Base-by-base conservation (phyloP, 2,888 invertebrate species). In the Papilio demoleus region DNA sequence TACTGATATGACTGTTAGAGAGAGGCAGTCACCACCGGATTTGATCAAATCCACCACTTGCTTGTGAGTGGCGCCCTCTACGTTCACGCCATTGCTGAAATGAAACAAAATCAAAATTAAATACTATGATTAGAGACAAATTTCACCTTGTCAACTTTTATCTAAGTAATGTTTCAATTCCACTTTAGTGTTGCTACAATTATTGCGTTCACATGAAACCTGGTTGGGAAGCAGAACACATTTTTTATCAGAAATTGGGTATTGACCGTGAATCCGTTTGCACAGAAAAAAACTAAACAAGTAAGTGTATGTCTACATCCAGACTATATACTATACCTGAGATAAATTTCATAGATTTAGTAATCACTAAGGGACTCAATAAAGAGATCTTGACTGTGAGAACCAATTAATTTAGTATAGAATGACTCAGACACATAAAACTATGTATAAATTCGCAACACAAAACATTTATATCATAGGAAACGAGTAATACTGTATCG, bases 11-110 rank as follows among this genome's bases (percentile, higher is more conserved):
- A 99, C 99, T 70, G 99, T 98, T 67, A 99, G 94, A 27, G 97
- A 98, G 74, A 99, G 94, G 74, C 97, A 97, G 90, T 99, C 99
- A 19, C 99, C 99, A 2, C 99, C 99, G 14, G 99, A 99, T 88
- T 99, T 99, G 81, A 99, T 99, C 77, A 99, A 94, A 92, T 99
- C 99, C 56, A 99, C 99, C 72, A 99, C 99, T 93, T 99, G 99
- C 82, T 99, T 98, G 92, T 99, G 99, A 47, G 99, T 99, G n/a
- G 99, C 96, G 62, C 99, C 99, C 93, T 99, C 99, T 14, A 99
- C 99, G 92, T 97, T 99, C 72, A 97, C 97, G 76, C 97, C 97
- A 94, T 99, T 99, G 75, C 99, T 99, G 93, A n/a, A 95, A 94
- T 76, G 85, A 84, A 67, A 27, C n/a, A 24, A 65, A 61, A 58